Percentiles rank a stretch among this genome's conserved stretches.
These are phyloP conservation scores for Tachina grossa DNA, from an alignment of 2,888 invertebrate genomes.

Conservation along the genomic window DNA sequence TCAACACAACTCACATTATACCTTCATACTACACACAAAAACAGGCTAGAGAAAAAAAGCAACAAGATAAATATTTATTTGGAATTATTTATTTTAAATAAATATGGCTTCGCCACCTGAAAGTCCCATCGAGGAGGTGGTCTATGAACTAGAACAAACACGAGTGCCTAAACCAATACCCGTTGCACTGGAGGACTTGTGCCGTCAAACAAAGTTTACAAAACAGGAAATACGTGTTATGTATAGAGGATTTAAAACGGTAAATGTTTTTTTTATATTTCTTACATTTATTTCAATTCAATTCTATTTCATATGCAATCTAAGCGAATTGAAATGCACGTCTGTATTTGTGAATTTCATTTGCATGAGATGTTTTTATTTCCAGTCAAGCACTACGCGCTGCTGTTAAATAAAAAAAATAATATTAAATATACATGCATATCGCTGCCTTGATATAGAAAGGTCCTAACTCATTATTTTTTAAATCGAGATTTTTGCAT, in stretches of 20 bases:
- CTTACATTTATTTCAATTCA: not conserved
- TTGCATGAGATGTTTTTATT: not conserved
- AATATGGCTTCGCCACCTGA: slow-evolving; percentile 93
- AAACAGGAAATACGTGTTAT: slow-evolving; percentile 97
- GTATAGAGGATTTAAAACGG: slow-evolving; percentile 96
- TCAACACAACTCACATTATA: not conserved
- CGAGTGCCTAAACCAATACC: slow-evolving; percentile 91
- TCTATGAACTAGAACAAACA: slow-evolving; percentile 92
- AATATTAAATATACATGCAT: not conserved
- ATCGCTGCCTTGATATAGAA: not conserved
- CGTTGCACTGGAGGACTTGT: slow-evolving; percentile 94
- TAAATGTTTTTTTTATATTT: slow-evolving; percentile 74
- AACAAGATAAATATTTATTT: slow-evolving; percentile 29
- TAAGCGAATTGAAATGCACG: not conserved
- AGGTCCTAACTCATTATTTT: too few relatives aligned
- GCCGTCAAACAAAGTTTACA: slow-evolving; percentile 96
- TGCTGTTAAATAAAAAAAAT: slow-evolving; percentile 24
- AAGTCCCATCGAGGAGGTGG: slow-evolving; percentile 93
- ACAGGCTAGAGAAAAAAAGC: not conserved
- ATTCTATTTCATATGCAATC: slow-evolving; percentile 31
- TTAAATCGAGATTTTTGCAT: too few relatives aligned
- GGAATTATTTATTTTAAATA: slow-evolving; percentile 35
- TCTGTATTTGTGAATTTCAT: slow-evolving; percentile 22
- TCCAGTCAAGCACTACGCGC: slow-evolving; percentile 7
- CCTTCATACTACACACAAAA: not conserved